Percentiles rank a stretch among this genome's conserved stretches.
Evolutionary conservation across 35 echinoderm and acorn worm species (phyloP).

Genomic region (Holothuria glaberrima): DNA sequence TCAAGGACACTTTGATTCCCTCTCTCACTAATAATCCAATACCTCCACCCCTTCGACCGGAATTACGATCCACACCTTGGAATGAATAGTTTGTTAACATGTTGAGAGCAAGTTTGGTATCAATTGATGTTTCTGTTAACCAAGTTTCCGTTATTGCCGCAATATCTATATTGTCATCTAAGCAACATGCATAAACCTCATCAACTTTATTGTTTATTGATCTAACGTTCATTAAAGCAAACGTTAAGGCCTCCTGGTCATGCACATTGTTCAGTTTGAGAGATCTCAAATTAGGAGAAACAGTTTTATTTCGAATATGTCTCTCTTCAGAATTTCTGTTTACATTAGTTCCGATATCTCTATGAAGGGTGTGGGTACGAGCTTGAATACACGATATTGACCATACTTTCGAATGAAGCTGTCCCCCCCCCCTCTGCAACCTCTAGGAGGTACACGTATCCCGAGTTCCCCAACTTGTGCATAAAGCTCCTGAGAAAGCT

Average conservation of each 20-base stretch:
- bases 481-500: not conserved
- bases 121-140: not conserved
- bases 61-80: too few relatives aligned
- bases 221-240: conserved; percentile 26
- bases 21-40: too few relatives aligned
- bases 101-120: conserved; percentile 3
- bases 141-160: conserved; percentile 25
- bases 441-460: not conserved
- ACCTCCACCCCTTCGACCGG: too few relatives aligned
- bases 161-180: conserved; percentile 1
- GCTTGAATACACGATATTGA: not conserved
- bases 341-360: not conserved
- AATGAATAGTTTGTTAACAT: too few relatives aligned
- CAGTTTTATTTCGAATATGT: not conserved
- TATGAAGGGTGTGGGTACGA: not conserved
- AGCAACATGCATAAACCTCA: conserved; percentile 16
- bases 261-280: not conserved
- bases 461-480: not conserved
- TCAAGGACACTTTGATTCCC: too few relatives aligned
- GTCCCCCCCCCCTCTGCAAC: not conserved
- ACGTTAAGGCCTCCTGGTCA: not conserved
- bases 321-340: not conserved
- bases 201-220: conserved; percentile 9
- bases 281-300: not conserved
- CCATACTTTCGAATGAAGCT: not conserved